These are phyloP conservation scores for Drosophila falleni DNA, from an alignment of 2,888 invertebrate species.

Conservation along the genomic window DNA sequence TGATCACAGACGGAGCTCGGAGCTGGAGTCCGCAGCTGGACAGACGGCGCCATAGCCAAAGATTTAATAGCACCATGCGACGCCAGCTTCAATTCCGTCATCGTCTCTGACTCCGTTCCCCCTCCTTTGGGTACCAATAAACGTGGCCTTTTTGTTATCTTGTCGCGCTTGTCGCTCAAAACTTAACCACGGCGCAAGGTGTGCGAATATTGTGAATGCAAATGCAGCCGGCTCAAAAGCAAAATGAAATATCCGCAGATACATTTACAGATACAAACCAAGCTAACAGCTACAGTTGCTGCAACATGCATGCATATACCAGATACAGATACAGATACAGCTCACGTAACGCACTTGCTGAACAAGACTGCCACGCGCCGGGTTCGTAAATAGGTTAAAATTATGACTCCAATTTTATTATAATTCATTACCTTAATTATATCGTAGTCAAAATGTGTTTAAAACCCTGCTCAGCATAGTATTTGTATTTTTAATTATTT, in stretches of 20 bases:
- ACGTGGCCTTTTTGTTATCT: slow-evolving; percentile 73
- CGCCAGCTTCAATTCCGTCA: slow-evolving; percentile 10
- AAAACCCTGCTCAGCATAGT: background rate
- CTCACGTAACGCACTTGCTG: slow-evolving; percentile 38
- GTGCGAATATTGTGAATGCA: slow-evolving; percentile 63
- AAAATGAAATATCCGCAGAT: slow-evolving; percentile 33
- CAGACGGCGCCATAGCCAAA: slow-evolving; percentile 19
- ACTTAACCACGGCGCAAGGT: slow-evolving; percentile 66
- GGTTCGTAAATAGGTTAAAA: slow-evolving; percentile 56
- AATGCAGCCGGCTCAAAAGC: slow-evolving; percentile 21
- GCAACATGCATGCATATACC: slow-evolving; percentile 9
- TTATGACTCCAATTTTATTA: slow-evolving; percentile 18
- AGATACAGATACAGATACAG: slow-evolving; percentile 20
- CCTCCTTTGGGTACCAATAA: slow-evolving; percentile 18
- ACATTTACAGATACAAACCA: slow-evolving; percentile 21
- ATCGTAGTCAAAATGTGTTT: background rate
- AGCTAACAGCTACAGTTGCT: slow-evolving; percentile 12
- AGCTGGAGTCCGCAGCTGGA: slow-evolving; percentile 5
- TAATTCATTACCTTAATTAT: slow-evolving; percentile 6
- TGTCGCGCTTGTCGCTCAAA: slow-evolving; percentile 75
- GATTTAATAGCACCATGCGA: slow-evolving; percentile 56
- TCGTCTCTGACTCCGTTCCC: slow-evolving; percentile 3
- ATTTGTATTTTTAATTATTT: background rate
- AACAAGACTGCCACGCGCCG: slow-evolving; percentile 30
- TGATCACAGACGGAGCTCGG: slow-evolving; percentile 49